phyloP scores from a whole-genome alignment of 2,888 invertebrate species.

The Tipula vernalis region DNA sequence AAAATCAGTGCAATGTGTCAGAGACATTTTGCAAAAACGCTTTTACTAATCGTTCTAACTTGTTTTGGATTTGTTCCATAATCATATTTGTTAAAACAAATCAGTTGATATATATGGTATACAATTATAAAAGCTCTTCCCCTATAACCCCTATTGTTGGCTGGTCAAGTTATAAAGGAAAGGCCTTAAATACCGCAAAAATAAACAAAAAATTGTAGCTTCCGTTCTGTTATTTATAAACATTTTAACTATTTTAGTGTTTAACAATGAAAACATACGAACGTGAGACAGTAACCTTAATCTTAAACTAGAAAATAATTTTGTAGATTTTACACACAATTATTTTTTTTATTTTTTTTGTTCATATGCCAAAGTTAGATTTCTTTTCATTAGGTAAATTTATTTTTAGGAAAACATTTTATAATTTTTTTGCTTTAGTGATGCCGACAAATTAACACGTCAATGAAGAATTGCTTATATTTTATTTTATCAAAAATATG shows the following conservation, averaged over 20 bases:
- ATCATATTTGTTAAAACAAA: too few relatives aligned
- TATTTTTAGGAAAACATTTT: neutral
- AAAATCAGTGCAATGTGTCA: too few relatives aligned
- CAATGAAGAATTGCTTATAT: too few relatives aligned
- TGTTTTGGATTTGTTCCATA: too few relatives aligned
- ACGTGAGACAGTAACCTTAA: neutral
- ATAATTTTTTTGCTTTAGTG: neutral
- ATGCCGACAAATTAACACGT: neutral
- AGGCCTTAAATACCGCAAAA: neutral
- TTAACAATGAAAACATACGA: neutral
- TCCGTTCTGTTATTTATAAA: neutral
- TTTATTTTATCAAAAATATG: too few relatives aligned
- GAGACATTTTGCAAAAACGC: too few relatives aligned
- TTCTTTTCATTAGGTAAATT: neutral
- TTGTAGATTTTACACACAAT: neutral
- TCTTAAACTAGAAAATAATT: neutral
- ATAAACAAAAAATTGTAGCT: neutral
- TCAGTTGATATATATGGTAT: too few relatives aligned
- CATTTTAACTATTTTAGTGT: neutral
- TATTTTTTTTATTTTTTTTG: too few relatives aligned
- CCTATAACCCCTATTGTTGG: too few relatives aligned
- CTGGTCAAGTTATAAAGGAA: too few relatives aligned
- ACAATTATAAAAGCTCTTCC: too few relatives aligned
- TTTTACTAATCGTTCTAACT: too few relatives aligned
- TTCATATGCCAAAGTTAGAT: neutral